A percentile compares a stretch with the other conserved stretches of the same genome.
Conservation (phyloP, 2,113 vertebrate genomes). For the Progne subis region DNA sequence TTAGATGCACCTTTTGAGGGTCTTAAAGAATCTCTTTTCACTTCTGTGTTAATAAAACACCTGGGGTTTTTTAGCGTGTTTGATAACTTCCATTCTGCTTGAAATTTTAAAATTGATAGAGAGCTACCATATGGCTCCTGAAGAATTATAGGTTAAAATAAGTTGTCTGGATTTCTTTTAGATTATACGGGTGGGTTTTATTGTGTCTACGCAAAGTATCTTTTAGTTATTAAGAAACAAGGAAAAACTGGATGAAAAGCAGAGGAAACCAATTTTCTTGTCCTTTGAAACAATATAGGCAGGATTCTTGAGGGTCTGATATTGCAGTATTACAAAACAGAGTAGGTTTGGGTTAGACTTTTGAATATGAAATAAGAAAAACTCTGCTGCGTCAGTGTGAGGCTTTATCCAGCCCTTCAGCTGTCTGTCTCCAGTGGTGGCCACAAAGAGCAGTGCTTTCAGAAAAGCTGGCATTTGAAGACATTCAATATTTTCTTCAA, state of each 20-base stretch:
- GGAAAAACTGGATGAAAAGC: neutral
- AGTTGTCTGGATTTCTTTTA: neutral
- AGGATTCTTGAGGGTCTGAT: neutral
- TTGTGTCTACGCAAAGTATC: neutral
- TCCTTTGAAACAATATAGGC: neutral
- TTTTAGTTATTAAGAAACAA: neutral
- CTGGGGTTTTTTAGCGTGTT: neutral
- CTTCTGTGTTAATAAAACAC: neutral
- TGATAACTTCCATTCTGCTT: neutral
- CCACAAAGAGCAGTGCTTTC: neutral
- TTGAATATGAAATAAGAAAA: neutral
- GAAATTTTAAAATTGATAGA: neutral
- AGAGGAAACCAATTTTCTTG: neutral
- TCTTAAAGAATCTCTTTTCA: neutral
- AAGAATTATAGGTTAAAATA: neutral
- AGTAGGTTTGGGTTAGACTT: neutral
- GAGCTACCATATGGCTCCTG: neutral
- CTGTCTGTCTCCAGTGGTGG: neutral
- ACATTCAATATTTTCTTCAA: neutral
- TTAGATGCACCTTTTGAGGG: neutral
- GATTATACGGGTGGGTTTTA: neutral
- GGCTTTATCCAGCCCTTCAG: neutral
- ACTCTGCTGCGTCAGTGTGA: neutral
- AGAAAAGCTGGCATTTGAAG: neutral
- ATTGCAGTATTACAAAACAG: neutral